Percentiles rank a stretch among this genome's conserved stretches.
Evolutionary conservation across 2,888 invertebrate species (phyloP).

Genomic region (Trissolcus japonicus): DNA sequence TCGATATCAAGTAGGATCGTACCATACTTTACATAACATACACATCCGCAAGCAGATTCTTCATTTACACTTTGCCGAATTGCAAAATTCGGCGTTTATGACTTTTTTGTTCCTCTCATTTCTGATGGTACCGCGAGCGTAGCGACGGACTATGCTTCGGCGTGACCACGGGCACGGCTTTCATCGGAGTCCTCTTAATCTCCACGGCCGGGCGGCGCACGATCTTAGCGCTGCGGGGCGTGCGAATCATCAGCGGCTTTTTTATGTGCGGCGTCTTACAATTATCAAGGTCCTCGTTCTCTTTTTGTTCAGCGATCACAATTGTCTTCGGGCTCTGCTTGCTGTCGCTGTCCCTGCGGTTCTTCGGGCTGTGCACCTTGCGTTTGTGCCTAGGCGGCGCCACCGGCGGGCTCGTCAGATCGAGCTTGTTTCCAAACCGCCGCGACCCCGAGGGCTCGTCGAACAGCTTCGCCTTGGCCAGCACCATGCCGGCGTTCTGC

Average conservation of each 20-base stretch:
- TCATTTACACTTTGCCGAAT: slow-evolving; percentile 8
- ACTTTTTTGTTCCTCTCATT: slow-evolving; percentile 52
- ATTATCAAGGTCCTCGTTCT: slow-evolving; percentile 61
- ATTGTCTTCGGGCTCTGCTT: slow-evolving; percentile 46
- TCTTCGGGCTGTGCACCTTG: slow-evolving; percentile 19
- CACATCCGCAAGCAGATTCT: slow-evolving; percentile 10
- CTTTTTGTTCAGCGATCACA: slow-evolving; percentile 24
- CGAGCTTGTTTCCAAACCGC: slow-evolving; percentile 25
- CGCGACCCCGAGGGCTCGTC: slow-evolving; percentile 73
- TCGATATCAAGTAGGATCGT: neutral
- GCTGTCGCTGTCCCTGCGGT: slow-evolving; percentile 51
- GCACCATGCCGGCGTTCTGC: slow-evolving; percentile 88
- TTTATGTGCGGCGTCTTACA: slow-evolving; percentile 79
- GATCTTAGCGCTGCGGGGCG: slow-evolving; percentile 79
- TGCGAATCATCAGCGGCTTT: slow-evolving; percentile 78
- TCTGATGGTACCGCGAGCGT: slow-evolving; percentile 65
- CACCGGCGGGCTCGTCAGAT: slow-evolving; percentile 22
- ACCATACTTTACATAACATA: slow-evolving; percentile 15
- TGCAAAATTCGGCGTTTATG: neutral
- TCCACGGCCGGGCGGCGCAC: slow-evolving; percentile 74
- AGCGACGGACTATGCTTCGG: slow-evolving; percentile 71
- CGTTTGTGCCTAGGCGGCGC: slow-evolving; percentile 33
- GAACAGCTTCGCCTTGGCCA: slow-evolving; percentile 87
- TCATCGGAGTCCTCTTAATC: slow-evolving; percentile 80
- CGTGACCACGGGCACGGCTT: slow-evolving; percentile 71